Evolutionary conservation across 1,140 invertebrate genomes (phyloP), one percentile per base, ranked within the genome.

Genomic region (Drosophila nigromelanica): DNA sequence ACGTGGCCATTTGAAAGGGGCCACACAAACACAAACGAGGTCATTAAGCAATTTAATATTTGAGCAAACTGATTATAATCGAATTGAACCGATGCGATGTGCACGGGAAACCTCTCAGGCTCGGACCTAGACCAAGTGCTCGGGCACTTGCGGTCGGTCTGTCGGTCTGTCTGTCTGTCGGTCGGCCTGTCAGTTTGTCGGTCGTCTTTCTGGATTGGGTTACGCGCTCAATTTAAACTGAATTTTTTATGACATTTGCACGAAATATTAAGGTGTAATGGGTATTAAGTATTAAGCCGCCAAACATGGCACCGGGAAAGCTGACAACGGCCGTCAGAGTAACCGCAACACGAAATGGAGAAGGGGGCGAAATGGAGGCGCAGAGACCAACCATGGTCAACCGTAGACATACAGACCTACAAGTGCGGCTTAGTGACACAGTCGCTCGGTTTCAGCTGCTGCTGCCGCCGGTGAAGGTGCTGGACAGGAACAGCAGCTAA

Each of bases 31-130:
- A 52, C 68, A 74, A 87, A 74, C 76, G 83, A 83, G 83, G 85
- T 89, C 83, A 89, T 89, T 89, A 89, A 77, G 83, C 83, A 89
- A 89, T 89, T 89, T 83, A 89, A 89, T 89, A 89, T 89, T 89
- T 89, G 77, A 89, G 72, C 83, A 89, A 89, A 89, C 76, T 75
- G 79, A 89, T 89, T 82, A 82, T 89, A 83, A 87, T 89, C 85
- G 83, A 86, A 71, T 71, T 45, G 72, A 80, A 81, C 58, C 76
- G 10, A 33, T 42, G 48, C 59, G 39, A 64, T 21, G 48, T 27
- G 3, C 24, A 5, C 24, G 24, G 18, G 37, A 60, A 21, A 45
- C 10, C 33, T 27, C 15, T 18, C 50, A 15, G 67, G 18, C 52
- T 47, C 15, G 5, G 4, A 39, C 11, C 58, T 24, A 48, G 54